These are phyloP conservation scores for Ganaspis brasiliensis DNA, from an alignment of 2,888 invertebrate genomes.

Conservation along the genomic window DNA sequence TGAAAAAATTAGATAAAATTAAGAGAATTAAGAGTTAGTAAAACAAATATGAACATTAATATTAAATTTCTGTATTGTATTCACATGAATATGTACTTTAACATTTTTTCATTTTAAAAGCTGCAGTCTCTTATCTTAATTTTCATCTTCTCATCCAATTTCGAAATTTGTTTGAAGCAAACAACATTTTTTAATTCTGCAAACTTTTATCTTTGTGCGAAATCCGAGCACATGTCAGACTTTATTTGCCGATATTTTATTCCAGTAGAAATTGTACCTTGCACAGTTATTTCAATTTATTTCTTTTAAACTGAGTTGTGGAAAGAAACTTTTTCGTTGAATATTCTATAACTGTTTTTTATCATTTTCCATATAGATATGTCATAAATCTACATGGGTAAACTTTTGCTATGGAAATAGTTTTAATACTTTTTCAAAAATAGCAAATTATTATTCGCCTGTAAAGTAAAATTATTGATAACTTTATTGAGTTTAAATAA, in stretches of 20 bases:
- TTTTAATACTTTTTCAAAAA: neutral
- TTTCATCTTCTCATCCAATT: neutral
- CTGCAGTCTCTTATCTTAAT: too few species aligned
- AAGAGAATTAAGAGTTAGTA: too few species aligned
- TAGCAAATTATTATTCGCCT: too few species aligned
- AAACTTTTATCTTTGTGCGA: neutral
- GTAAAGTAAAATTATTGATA: too few species aligned
- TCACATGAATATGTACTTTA: too few species aligned
- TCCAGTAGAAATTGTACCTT: neutral
- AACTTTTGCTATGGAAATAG: neutral
- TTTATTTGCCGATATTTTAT: neutral
- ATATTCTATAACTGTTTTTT: constrained; percentile 5
- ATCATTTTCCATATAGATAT: neutral
- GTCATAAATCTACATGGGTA: neutral
- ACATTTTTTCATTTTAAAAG: neutral
- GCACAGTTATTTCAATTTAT: constrained; percentile 9
- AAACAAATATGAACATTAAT: too few species aligned
- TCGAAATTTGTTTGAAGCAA: neutral
- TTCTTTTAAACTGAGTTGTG: constrained; percentile 11
- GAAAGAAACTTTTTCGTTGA: constrained; percentile 27
- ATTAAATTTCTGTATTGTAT: too few species aligned
- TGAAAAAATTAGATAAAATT: too few species aligned
- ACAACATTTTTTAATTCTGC: neutral
- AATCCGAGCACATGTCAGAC: neutral
- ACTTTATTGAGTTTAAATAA: too few species aligned